These are phyloP conservation scores for Anser cygnoides DNA, from an alignment of 2,113 vertebrate genomes.

Conservation along the genomic window DNA sequence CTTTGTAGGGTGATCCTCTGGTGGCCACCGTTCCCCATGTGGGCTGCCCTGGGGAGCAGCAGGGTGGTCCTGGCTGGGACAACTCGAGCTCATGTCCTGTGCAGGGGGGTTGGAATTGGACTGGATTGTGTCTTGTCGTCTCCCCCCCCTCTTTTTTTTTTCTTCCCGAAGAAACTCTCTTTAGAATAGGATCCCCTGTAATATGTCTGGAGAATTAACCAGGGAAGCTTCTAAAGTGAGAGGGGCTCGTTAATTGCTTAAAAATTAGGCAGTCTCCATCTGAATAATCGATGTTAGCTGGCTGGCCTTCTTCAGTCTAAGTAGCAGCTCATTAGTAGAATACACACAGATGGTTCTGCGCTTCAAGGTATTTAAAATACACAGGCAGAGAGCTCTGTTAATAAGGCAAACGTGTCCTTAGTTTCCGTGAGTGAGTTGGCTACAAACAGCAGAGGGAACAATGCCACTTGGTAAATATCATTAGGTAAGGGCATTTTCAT, in stretches of 20 bases:
- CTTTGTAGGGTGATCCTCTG: background rate
- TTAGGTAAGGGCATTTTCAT: constrained; percentile 59
- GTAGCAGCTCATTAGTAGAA: constrained; percentile 75
- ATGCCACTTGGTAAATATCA: constrained; percentile 58
- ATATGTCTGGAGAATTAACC: constrained; percentile 51
- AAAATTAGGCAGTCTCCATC: constrained; percentile 73
- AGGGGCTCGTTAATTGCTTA: constrained; percentile 68
- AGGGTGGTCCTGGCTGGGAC: background rate
- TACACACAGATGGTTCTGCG: constrained; percentile 74
- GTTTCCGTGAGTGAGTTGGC: constrained; percentile 9
- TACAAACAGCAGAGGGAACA: constrained; percentile 36
- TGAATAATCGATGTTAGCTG: constrained; percentile 73
- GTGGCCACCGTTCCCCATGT: background rate
- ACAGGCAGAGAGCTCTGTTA: constrained; percentile 58
- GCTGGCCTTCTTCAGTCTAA: constrained; percentile 63
- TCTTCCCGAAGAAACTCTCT: constrained; percentile 1
- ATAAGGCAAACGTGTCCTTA: constrained; percentile 57
- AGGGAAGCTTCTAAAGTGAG: constrained; percentile 56
- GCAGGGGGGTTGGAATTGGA: rapidly evolving
- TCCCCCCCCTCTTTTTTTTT: background rate
- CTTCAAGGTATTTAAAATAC: constrained; percentile 74
- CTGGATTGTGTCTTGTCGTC: background rate
- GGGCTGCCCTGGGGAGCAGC: rapidly evolving
- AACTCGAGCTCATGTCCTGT: background rate
- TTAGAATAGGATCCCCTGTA: background rate